Percentiles rank a stretch among this genome's conserved stretches.
Conservation (phyloP, 1,140 invertebrate genomes). For the Zaprionus camerounensis region DNA sequence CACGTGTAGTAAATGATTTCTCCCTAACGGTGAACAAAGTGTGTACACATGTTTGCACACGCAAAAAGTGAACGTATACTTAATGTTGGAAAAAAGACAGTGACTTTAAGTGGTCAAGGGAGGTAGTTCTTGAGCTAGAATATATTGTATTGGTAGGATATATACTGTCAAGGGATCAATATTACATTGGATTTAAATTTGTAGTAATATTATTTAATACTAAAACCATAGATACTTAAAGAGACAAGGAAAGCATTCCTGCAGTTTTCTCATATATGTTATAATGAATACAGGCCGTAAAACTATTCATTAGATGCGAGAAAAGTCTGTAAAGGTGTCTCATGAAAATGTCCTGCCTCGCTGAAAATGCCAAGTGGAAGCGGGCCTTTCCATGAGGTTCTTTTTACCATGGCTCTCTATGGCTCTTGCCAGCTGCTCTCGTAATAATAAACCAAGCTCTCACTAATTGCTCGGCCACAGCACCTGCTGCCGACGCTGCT, state of each 20-base stretch:
- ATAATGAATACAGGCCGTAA: background rate
- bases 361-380: background rate
- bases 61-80: background rate
- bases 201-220: no score
- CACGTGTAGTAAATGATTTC: conserved; percentile 58
- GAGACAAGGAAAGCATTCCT: background rate
- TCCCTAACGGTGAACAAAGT: conserved; percentile 21
- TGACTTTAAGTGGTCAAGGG: background rate
- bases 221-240: background rate
- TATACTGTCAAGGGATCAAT: background rate
- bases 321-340: conserved; percentile 13
- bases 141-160: background rate
- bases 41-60: conserved; percentile 30
- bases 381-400: background rate
- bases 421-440: conserved; percentile 33
- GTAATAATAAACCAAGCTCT: conserved; percentile 48
- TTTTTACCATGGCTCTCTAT: background rate
- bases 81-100: background rate
- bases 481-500: conserved; percentile 60
- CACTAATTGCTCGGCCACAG: conserved; percentile 75
- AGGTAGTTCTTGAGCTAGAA: background rate
- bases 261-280: background rate
- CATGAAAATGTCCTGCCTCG: conserved; percentile 8
- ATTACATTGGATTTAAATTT: no score
- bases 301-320: conserved; percentile 2